Percentiles rank a stretch among this genome's conserved stretches.
Conservation (phyloP, 2,797 vertebrate genomes). For the Apogon talboti region DNA sequence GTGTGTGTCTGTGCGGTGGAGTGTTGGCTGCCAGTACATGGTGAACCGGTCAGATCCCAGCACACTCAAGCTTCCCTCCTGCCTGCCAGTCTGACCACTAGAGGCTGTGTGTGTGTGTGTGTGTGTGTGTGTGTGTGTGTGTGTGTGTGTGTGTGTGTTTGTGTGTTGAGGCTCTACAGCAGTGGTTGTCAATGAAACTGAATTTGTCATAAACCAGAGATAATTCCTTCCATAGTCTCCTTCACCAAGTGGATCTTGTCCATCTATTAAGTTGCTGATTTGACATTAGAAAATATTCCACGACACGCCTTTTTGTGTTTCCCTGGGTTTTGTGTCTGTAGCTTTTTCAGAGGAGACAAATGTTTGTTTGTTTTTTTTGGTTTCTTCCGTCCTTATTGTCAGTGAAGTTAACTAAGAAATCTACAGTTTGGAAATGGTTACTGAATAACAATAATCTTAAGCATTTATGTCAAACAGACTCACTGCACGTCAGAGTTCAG, state of each 20-base stretch:
- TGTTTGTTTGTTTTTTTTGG: no score
- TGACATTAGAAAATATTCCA: constrained; percentile 21
- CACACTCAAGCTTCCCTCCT: constrained; percentile 67
- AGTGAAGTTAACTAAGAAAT: no score
- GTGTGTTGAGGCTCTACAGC: constrained; percentile 12
- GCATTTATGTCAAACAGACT: no score
- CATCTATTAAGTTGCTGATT: constrained; percentile 32
- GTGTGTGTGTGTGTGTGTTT: constrained; percentile 17
- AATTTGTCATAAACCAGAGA: constrained; percentile 36
- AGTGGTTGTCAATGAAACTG: constrained; percentile 27
- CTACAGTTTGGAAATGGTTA: no score
- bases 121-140: constrained; percentile 15
- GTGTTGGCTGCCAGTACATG: constrained; percentile 54
- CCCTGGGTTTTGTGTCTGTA: constrained; percentile 6
- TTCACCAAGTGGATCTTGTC: constrained; percentile 15
- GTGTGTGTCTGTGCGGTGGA: constrained; percentile 52
- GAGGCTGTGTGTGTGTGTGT: constrained; percentile 40
- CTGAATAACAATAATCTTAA: no score
- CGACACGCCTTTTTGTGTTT: constrained; percentile 4
- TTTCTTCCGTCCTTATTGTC: no score
- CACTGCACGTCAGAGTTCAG: no score
- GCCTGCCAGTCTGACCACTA: constrained; percentile 80
- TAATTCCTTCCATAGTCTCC: constrained; percentile 33
- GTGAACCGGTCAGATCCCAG: constrained; percentile 66
- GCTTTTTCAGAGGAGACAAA: background rate